phyloP scores from a whole-genome alignment of 37 sponge, comb jelly and placozoan genomes.

The Bolinopsis microptera region DNA sequence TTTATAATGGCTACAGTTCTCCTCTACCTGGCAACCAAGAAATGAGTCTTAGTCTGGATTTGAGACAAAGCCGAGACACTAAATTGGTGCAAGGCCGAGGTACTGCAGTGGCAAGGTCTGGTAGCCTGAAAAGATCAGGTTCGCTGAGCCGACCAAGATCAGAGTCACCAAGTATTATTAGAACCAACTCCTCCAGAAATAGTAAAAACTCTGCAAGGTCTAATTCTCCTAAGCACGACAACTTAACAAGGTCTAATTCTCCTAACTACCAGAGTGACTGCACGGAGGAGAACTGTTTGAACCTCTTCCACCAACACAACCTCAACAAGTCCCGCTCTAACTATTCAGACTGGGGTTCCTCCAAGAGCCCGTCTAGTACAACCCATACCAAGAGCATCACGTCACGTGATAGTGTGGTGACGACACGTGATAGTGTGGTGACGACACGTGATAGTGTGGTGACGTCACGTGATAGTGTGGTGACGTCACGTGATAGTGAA shows the following conservation, averaged over 20 bases:
- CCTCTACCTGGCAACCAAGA: no score
- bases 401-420: background rate
- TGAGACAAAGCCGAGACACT: no score
- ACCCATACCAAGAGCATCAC: background rate
- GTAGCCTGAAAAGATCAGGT: background rate
- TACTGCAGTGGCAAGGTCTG: background rate
- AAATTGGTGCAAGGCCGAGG: no score
- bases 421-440: background rate
- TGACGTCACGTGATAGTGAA: conserved; percentile 3
- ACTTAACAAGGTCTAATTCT: background rate
- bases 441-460: background rate
- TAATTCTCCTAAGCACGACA: background rate
- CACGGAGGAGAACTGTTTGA: conserved; percentile 22
- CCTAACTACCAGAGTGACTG: background rate
- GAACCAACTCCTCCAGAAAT: no score
- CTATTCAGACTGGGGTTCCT: background rate
- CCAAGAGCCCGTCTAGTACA: background rate
- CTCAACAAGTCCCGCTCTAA: background rate
- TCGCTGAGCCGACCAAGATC: background rate
- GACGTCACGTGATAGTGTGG: background rate
- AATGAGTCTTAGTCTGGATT: no score
- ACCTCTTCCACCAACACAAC: conserved; percentile 30
- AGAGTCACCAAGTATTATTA: background rate
- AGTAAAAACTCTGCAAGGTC: no score
- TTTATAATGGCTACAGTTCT: background rate